These are phyloP conservation scores for Hesperia comma DNA, from an alignment of 2,888 invertebrate genomes.

Conservation along the genomic window DNA sequence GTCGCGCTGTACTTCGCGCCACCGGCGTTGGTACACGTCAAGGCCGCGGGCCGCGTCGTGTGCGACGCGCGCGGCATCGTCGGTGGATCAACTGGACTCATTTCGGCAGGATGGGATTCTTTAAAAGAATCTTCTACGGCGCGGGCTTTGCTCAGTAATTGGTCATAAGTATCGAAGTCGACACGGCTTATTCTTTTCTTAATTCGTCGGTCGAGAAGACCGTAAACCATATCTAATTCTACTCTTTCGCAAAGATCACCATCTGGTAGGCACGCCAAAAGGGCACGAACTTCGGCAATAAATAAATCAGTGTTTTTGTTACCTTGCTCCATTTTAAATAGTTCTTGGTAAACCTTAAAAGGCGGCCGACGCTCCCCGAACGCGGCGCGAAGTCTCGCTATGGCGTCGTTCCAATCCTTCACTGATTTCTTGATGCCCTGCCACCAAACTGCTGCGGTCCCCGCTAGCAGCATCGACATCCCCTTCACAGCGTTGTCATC, in stretches of 20 bases:
- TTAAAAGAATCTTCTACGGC: conserved; percentile 28
- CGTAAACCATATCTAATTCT: conserved; percentile 41
- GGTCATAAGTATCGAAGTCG: neutral
- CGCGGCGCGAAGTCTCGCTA: conserved; percentile 23
- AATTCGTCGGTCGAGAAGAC: conserved; percentile 37
- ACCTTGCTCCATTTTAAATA: conserved; percentile 34
- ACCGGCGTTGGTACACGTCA: neutral
- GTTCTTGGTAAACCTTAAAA: conserved; percentile 36
- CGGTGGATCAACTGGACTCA: neutral
- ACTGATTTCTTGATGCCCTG: conserved; percentile 34
- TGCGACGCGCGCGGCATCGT: neutral
- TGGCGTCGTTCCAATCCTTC: conserved; percentile 35
- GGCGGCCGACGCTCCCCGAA: conserved; percentile 38
- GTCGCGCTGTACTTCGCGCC: neutral
- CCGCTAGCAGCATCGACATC: conserved; percentile 35
- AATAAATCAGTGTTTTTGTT: conserved; percentile 38
- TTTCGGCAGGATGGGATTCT: neutral
- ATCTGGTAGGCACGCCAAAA: conserved; percentile 38
- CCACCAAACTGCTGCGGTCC: conserved; percentile 42
- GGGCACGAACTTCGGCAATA: conserved; percentile 25
- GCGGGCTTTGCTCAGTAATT: conserved; percentile 25
- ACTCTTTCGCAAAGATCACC: conserved; percentile 26
- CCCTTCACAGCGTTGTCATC: conserved; percentile 40
- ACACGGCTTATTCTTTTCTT: conserved; percentile 45
- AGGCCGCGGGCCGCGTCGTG: neutral